Evolutionary conservation across 2,888 invertebrate species (phyloP), one percentile per base, ranked within the genome.

Genomic region (Bellardia pandia): DNA sequence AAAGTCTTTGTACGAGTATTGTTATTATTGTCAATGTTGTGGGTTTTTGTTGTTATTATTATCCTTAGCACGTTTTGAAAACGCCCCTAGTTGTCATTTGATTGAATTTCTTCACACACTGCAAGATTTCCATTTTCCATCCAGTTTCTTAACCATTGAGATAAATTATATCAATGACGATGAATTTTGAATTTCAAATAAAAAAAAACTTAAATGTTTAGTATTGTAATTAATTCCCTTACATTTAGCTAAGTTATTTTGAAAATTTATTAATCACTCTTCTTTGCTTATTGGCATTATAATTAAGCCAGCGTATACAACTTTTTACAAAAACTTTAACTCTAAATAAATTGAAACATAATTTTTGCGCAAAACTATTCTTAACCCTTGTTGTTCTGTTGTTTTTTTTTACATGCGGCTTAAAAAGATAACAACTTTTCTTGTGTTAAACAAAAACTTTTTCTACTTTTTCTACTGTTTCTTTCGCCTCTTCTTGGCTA

Each of bases 51-150:
- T 85, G 69, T 83, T 85, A 51, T 80, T 86, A 72, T 81, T 84
- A 88, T 88, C 86, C 86, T 78, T 78, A n/a, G 78, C 86, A 84
- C 85, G 83, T 88, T 86, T 74, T 33, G 14, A 74, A 40, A 74
- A 76, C 37, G 86, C 88, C 83, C 37, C 80, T 64, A 87, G 87
- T 85, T 51, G 42, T 71, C 81, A 75, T 82, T 74, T 87, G 87
- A 87, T 87, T 87, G 85, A 87, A 79, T 82, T 87, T 76, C 56
- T 76, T 81, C 33, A n/a, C 74, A 80, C 23, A 71, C 45, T 23
- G 23, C 11, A 11, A 45, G 3, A 9, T 23, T 23, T 56, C 0
- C 23, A 23, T 23, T 23, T 23, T 23, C 23, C 23, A 23, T 23
- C 23, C 23, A 23, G 23, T 23, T 23, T 23, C 23, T 23, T 23